A percentile compares a stretch with the other conserved stretches of the same genome.
phyloP scores from a whole-genome alignment of 2,113 vertebrate genomes.

The Ranitomeya imitator region DNA sequence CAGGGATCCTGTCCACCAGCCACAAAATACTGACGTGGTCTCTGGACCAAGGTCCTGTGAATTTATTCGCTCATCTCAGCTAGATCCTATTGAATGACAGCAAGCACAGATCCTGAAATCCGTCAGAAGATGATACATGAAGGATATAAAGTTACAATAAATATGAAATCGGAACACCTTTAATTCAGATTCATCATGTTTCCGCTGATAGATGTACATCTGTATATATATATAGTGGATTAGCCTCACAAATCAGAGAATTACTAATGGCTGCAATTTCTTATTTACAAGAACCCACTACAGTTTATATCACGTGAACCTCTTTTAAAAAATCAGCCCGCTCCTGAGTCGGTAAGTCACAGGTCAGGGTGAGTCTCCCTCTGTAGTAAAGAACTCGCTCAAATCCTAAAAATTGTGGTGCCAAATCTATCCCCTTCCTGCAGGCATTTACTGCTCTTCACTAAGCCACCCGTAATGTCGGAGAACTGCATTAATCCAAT shows the following conservation, averaged over 20 bases:
- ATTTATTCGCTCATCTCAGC: too few relatives aligned
- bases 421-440: background rate
- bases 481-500: background rate
- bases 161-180: background rate
- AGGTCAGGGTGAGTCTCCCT: conserved; percentile 34
- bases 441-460: background rate
- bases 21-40: too few relatives aligned
- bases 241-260: background rate
- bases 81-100: background rate
- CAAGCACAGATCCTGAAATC: background rate
- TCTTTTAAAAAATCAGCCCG: conserved; percentile 84
- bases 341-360: conserved; percentile 84
- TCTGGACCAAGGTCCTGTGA: too few relatives aligned
- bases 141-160: background rate
- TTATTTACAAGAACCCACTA: conserved; percentile 85
- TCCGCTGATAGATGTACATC: background rate
- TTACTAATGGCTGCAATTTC: conserved; percentile 30
- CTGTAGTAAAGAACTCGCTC: background rate
- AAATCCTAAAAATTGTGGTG: background rate
- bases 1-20: too few relatives aligned
- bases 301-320: conserved; percentile 91
- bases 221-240: too few relatives aligned
- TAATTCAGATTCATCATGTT: background rate
- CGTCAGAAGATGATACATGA: background rate
- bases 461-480: conserved; percentile 2